Conservation (phyloP, 2,888 invertebrate genomes). For the Chrysotoxum bicinctum region DNA sequence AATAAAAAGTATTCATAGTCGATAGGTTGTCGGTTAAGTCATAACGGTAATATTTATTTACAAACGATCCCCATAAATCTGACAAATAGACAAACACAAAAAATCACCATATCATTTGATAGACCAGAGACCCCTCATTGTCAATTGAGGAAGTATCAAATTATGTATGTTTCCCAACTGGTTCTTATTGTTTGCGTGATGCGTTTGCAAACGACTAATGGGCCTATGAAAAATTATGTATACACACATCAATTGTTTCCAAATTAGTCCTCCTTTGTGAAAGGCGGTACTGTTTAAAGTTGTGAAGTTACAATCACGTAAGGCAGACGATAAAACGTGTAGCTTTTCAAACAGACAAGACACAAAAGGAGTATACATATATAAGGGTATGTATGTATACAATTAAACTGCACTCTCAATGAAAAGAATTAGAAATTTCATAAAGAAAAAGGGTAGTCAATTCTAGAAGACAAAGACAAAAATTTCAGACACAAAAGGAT, state of each 20-base stretch:
- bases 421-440: conserved; percentile 18
- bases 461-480: conserved; percentile 33
- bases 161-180: conserved; percentile 74
- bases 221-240: conserved; percentile 46
- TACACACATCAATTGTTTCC: conserved; percentile 62
- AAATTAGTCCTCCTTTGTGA: conserved; percentile 57
- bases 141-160: conserved; percentile 81
- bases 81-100: conserved; percentile 11
- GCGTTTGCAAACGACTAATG: conserved; percentile 21
- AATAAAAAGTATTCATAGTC: conserved; percentile 39
- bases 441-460: neutral
- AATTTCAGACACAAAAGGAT: conserved; percentile 50
- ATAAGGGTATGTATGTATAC: neutral
- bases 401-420: conserved; percentile 16
- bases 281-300: conserved; percentile 23
- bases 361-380: neutral
- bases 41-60: conserved; percentile 25
- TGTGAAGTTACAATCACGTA: conserved; percentile 24
- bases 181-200: conserved; percentile 25
- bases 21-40: neutral
- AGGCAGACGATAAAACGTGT: neutral
- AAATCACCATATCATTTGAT: conserved; percentile 39
- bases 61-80: conserved; percentile 46
- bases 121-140: conserved; percentile 65
- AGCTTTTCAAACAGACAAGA: conserved; percentile 17